These are phyloP conservation scores for Protobothrops flavoviridis DNA, from an alignment of 2,113 vertebrate species.

Conservation along the genomic window DNA sequence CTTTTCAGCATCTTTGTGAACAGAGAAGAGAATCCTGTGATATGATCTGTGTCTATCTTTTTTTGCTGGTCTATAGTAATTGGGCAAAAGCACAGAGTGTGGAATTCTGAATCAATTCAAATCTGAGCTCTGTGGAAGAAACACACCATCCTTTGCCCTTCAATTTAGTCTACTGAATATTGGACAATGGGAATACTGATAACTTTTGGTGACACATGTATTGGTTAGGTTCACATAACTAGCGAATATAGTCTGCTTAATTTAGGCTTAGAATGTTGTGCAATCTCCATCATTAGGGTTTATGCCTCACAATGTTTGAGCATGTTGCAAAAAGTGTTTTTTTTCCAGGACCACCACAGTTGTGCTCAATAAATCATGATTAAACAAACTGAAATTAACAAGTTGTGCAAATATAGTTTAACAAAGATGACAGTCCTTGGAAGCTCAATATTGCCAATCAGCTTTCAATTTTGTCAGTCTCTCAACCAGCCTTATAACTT, in stretches of 20 bases:
- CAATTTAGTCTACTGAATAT: background rate
- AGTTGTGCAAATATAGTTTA: background rate
- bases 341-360: background rate
- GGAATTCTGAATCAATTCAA: background rate
- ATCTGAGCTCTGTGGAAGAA: background rate
- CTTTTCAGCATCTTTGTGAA: background rate
- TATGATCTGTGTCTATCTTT: background rate
- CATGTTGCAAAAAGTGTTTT: background rate
- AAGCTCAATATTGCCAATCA: background rate
- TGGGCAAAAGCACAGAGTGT: background rate
- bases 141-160: no score
- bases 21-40: background rate
- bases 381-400: background rate
- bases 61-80: background rate
- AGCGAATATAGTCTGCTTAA: background rate
- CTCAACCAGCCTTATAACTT: background rate
- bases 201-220: background rate
- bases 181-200: no score
- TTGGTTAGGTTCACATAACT: background rate
- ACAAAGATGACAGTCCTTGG: background rate
- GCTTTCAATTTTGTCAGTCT: background rate
- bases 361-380: background rate
- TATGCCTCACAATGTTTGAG: background rate
- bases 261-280: background rate
- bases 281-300: background rate